Conservation (phyloP, 2,888 invertebrate genomes). For the Xanthostigma xanthostigma region DNA sequence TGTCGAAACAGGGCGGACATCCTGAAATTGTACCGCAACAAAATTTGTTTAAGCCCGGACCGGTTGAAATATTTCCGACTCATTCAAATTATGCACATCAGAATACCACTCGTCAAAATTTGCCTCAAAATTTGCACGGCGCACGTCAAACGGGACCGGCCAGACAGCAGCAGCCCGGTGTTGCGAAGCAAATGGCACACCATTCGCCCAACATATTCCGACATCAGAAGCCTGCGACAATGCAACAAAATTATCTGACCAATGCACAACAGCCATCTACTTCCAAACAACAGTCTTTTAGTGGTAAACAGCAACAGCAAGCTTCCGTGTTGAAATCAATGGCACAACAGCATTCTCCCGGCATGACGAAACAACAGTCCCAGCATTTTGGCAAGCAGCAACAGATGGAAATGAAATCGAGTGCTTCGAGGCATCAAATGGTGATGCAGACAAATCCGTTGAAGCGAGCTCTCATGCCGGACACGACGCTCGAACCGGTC, state of each 20-base stretch:
- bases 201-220: too few relatives aligned
- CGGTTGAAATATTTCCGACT: not conserved
- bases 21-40: conserved; percentile 23
- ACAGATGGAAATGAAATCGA: not conserved
- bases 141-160: too few relatives aligned
- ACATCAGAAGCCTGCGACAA: too few relatives aligned
- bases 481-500: conserved; percentile 3
- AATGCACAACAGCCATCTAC: too few relatives aligned
- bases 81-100: conserved; percentile 3
- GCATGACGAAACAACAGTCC: too few relatives aligned
- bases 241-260: too few relatives aligned
- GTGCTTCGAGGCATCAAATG: not conserved
- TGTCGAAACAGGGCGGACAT: conserved; percentile 30
- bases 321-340: not conserved
- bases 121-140: too few relatives aligned
- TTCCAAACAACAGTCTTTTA: too few relatives aligned
- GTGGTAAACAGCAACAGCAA: not conserved
- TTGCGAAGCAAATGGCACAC: conserved; percentile 1
- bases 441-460: not conserved
- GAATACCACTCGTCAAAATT: not conserved
- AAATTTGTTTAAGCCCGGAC: conserved; percentile 2
- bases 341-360: too few relatives aligned
- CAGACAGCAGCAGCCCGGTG: not conserved
- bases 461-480: conserved; percentile 1
- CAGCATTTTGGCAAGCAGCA: not conserved